phyloP scores from a whole-genome alignment of 2,797 vertebrate species.

The Chelonia mydas region DNA sequence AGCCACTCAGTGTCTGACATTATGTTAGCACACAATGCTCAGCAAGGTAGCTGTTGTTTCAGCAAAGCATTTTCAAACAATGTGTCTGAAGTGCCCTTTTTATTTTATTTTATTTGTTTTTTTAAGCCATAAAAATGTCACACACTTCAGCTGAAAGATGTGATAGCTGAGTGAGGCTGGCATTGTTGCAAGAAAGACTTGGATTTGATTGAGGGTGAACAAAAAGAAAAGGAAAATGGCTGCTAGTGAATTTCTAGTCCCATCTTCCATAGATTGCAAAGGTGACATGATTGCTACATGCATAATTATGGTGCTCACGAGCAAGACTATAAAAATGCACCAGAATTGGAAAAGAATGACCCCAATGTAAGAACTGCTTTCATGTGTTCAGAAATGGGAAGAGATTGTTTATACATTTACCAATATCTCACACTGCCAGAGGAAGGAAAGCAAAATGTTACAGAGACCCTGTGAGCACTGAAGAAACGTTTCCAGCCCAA shows the following conservation, averaged over 20 bases:
- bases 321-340: neutral
- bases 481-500: neutral
- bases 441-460: neutral
- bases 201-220: constrained; percentile 12
- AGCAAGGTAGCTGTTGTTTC: neutral
- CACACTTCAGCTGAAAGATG: neutral
- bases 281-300: neutral
- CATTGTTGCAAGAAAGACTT: constrained; percentile 26
- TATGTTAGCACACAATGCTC: neutral
- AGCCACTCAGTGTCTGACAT: neutral
- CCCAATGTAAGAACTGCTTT: neutral
- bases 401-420: neutral
- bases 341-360: neutral
- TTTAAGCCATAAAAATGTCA: neutral
- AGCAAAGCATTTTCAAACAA: neutral
- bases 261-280: neutral
- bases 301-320: neutral
- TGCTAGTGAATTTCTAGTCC: neutral
- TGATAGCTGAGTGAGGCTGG: neutral
- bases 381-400: neutral
- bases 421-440: neutral
- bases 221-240: constrained; percentile 41
- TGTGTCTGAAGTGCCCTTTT: neutral
- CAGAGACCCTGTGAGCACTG: neutral
- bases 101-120: neutral